phyloP scores from a whole-genome alignment of 2,888 invertebrate species.

The Onchidella celtica region DNA sequence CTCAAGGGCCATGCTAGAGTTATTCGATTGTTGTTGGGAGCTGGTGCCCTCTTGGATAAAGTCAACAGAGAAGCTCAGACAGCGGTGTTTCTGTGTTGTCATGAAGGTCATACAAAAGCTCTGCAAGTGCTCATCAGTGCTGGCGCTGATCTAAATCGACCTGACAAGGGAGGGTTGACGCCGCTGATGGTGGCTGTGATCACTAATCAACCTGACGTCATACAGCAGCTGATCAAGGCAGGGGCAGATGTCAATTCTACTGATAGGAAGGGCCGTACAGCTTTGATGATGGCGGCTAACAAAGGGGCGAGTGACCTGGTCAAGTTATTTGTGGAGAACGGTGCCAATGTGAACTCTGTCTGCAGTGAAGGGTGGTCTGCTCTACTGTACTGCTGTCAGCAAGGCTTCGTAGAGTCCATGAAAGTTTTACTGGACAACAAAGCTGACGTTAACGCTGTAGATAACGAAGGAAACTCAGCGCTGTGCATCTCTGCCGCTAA shows the following conservation, averaged over 20 bases:
- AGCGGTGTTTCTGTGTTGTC: slow-evolving; percentile 38
- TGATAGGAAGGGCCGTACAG: slow-evolving; percentile 64
- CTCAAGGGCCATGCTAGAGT: slow-evolving; percentile 20
- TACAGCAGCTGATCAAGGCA: slow-evolving; percentile 55
- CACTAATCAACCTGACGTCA: slow-evolving; percentile 16
- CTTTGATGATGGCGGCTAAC: slow-evolving; percentile 63
- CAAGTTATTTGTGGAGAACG: slow-evolving; percentile 54
- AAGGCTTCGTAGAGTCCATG: slow-evolving; percentile 24
- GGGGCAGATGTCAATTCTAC: slow-evolving; percentile 63
- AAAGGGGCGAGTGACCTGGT: slow-evolving; percentile 55
- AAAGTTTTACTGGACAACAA: slow-evolving; percentile 34
- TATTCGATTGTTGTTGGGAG: slow-evolving; percentile 2
- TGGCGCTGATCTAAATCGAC: slow-evolving; percentile 23
- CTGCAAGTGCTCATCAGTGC: slow-evolving; percentile 32
- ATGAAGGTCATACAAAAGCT: slow-evolving; percentile 38
- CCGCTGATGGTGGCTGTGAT: slow-evolving; percentile 44
- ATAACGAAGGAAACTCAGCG: slow-evolving; percentile 40
- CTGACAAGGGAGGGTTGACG: slow-evolving; percentile 24
- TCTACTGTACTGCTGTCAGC: slow-evolving; percentile 39
- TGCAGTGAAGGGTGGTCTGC: slow-evolving; percentile 63
- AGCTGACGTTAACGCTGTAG: slow-evolving; percentile 24
- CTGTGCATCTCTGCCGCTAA: slow-evolving; percentile 37
- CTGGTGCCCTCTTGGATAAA: background rate
- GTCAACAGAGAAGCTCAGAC: slow-evolving; percentile 37
- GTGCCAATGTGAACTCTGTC: slow-evolving; percentile 46